Conservation (phyloP, 1,140 invertebrate genomes). For the Zaprionus nigranus region DNA sequence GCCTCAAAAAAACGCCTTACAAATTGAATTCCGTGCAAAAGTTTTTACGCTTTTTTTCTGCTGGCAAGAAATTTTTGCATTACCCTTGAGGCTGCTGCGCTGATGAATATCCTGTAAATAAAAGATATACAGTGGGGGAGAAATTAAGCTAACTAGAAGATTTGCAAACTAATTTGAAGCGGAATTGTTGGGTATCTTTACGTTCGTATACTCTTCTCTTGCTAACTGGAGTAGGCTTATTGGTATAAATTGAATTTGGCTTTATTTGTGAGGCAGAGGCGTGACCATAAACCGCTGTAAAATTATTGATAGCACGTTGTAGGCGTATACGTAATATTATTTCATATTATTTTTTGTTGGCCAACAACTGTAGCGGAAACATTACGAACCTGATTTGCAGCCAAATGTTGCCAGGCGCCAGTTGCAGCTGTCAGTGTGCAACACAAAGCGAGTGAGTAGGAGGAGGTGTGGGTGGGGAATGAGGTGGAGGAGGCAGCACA, state of each 20-base stretch:
- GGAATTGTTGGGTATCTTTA: background rate
- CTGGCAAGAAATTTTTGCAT: slow-evolving; percentile 23
- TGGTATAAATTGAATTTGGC: slow-evolving; percentile 32
- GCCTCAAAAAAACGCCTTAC: slow-evolving; percentile 51
- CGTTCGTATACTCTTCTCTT: background rate
- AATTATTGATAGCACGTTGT: slow-evolving; percentile 68
- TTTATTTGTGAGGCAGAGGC: slow-evolving; percentile 10
- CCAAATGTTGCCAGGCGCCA: slow-evolving; percentile 46
- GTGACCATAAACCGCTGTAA: slow-evolving; percentile 43
- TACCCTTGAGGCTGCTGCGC: background rate
- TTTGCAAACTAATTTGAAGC: no score
- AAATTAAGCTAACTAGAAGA: background rate
- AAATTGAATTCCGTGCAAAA: slow-evolving; percentile 75
- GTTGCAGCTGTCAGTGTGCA: slow-evolving; percentile 61
- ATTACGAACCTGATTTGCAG: slow-evolving; percentile 63
- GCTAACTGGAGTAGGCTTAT: background rate
- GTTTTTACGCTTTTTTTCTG: slow-evolving; percentile 41
- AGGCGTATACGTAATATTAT: slow-evolving; percentile 67
- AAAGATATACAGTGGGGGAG: background rate
- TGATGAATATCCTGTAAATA: slow-evolving; percentile 12
- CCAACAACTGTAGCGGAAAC: slow-evolving; percentile 39
- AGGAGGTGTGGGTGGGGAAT: background rate
- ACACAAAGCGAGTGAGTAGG: slow-evolving; percentile 10
- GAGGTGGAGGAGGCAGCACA: slow-evolving; percentile 1
- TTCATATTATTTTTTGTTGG: slow-evolving; percentile 24